Conservation (phyloP, 1,140 invertebrate species). For the Drosophila virilis region DNA sequence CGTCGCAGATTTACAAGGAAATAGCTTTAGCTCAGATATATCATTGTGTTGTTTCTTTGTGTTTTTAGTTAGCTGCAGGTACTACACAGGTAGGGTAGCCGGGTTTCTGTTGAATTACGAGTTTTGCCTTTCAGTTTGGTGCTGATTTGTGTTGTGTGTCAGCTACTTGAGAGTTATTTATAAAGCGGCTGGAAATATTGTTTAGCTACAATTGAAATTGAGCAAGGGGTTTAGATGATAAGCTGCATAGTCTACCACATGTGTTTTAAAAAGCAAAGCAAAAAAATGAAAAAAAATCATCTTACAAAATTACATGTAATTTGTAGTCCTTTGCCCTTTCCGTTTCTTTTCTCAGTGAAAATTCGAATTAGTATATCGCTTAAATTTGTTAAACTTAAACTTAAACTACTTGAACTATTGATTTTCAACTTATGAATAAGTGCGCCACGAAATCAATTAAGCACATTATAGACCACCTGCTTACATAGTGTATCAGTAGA, state of each 20-base stretch:
- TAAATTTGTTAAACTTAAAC: not conserved
- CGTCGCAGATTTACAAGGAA: constrained; percentile 52
- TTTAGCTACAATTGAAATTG: no score
- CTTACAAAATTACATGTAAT: no score
- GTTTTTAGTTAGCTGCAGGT: constrained; percentile 1
- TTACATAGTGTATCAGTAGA: not conserved
- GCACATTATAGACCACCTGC: not conserved
- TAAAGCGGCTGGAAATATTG: not conserved
- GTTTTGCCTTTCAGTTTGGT: constrained; percentile 53
- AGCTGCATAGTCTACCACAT: no score
- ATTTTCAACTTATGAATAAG: not conserved
- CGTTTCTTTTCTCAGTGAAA: no score
- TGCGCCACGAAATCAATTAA: constrained; percentile 9
- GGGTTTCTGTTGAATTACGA: constrained; percentile 31
- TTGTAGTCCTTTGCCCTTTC: no score
- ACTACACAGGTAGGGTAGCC: not conserved
- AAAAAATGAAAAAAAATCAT: no score
- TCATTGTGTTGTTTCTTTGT: constrained; percentile 43
- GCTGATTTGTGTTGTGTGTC: constrained; percentile 26
- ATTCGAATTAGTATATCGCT: not conserved
- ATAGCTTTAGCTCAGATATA: constrained; percentile 36
- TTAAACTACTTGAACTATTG: not conserved
- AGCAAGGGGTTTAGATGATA: no score
- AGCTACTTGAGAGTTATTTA: constrained; percentile 48
- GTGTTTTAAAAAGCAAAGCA: no score